Evolutionary conservation across 2,888 invertebrate species (phyloP), one percentile per base, ranked within the genome.

Genomic region (Lithophane ornitopus): DNA sequence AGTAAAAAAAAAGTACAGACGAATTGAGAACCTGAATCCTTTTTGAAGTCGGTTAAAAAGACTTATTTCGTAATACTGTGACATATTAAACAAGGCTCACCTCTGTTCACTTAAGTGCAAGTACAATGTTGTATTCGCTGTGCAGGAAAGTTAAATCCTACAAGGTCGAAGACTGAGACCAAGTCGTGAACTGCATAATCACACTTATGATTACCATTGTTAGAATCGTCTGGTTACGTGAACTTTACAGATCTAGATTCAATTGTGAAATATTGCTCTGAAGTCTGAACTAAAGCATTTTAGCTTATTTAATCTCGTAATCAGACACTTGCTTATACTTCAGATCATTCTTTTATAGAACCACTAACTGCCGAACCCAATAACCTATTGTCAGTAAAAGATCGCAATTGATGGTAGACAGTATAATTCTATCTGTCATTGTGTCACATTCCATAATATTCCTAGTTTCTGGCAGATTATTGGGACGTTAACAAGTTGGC

Each of bases 111-210:
- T 16, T 26, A 65, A 28, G 41, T 46, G 66, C 34, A 46, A 34
- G 34, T 66, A 72, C 72, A 73, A 46, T 56, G 26, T 39, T 56
- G 26, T 39, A 58, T 73, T 58, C 26, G 22, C 56, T 8, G 19
- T 28, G 80, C 86, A 88, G 84, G 88, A 92, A 90, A 92, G 90
- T 90, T 82, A 74, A 80, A 76, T 78, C 76, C 84, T 90, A 86
- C 90, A 90, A 93, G 93, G 91, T 85, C 89, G 77, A 75, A 44
- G 34, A 70, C 76, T 58, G 34, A 80, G 78, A 81, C 76, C 71
- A 68, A 84, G 73, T 87, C 86, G 85, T 85, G 87, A 81, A 85
- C 87, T 86, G 86, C 82, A 86, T 86, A 87, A 87, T 87, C 86
- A 81, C 76, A 86, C 71, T 84, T 80, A 82, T 82, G 87, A 89